Evolutionary conservation across 1,140 invertebrate genomes (phyloP).

Genomic region (Dreissena polymorpha): DNA sequence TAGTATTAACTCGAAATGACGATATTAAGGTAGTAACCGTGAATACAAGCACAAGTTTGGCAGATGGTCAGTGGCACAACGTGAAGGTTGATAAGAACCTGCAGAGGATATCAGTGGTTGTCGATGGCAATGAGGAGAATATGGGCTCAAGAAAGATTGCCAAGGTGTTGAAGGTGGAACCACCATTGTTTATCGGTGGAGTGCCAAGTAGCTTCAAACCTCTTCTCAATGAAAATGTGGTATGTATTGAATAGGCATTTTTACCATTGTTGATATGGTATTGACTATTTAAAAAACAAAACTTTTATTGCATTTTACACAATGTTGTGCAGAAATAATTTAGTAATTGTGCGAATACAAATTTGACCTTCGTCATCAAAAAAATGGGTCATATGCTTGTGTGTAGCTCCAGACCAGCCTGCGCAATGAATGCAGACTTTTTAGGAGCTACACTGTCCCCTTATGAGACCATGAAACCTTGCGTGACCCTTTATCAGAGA

Average conservation of each 20-base stretch:
- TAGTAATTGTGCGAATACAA: no score
- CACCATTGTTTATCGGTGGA: conserved; percentile 90
- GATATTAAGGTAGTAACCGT: conserved; percentile 77
- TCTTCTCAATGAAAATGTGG: conserved; percentile 57
- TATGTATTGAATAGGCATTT: conserved; percentile 44
- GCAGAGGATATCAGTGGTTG: conserved; percentile 78
- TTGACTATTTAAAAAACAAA: no score
- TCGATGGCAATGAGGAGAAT: conserved; percentile 86
- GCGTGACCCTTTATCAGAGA: no score
- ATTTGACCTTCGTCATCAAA: no score
- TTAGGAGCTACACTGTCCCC: no score
- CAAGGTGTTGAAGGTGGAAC: conserved; percentile 85
- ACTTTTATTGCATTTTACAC: no score
- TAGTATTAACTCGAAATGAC: conserved; percentile 84
- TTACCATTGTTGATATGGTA: no score
- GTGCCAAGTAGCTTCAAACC: conserved; percentile 81
- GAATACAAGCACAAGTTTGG: conserved; percentile 84
- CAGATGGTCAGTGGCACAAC: conserved; percentile 93
- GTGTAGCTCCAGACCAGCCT: no score
- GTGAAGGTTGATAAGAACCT: conserved; percentile 71
- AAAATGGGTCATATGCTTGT: no score
- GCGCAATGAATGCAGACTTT: no score
- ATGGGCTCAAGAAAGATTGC: conserved; percentile 84
- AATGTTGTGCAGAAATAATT: no score
- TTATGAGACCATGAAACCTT: no score